These are phyloP conservation scores for Eledone cirrhosa DNA, from an alignment of 2,888 invertebrate genomes.

Conservation along the genomic window DNA sequence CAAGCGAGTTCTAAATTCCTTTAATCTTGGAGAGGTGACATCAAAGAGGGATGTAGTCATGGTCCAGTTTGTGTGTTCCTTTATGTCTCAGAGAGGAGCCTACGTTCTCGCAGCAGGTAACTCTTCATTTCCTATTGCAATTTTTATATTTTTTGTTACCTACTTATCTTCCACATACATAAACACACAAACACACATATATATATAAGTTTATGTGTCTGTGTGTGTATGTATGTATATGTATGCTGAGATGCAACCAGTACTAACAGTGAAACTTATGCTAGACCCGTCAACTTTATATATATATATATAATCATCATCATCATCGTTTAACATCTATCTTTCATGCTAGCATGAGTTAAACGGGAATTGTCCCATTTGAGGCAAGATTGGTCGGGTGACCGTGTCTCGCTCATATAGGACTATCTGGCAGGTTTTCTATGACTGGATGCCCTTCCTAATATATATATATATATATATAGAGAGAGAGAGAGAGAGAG, in stretches of 20 bases:
- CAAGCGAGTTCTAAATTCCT: constrained; percentile 68
- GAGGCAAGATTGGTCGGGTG: too few relatives aligned
- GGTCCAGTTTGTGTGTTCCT: constrained; percentile 75
- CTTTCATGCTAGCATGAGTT: too few relatives aligned
- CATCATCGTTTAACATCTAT: too few relatives aligned
- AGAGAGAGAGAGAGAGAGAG: neutral
- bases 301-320: too few relatives aligned
- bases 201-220: neutral
- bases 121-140: neutral
- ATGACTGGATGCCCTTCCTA: neutral
- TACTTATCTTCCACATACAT: neutral
- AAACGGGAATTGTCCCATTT: too few relatives aligned
- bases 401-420: too few relatives aligned
- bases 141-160: too few relatives aligned
- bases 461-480: constrained; percentile 13
- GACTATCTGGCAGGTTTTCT: neutral
- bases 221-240: neutral
- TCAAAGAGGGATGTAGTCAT: constrained; percentile 73
- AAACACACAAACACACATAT: neutral
- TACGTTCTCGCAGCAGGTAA: constrained; percentile 74
- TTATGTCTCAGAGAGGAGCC: constrained; percentile 78
- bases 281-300: too few relatives aligned
- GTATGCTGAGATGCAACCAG: too few relatives aligned
- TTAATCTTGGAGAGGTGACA: constrained; percentile 62
- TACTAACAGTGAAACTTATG: too few relatives aligned